Percentiles rank a stretch among this genome's conserved stretches.
Conservation (phyloP, 1,140 invertebrate species). For the Brachionus plicatilis region DNA sequence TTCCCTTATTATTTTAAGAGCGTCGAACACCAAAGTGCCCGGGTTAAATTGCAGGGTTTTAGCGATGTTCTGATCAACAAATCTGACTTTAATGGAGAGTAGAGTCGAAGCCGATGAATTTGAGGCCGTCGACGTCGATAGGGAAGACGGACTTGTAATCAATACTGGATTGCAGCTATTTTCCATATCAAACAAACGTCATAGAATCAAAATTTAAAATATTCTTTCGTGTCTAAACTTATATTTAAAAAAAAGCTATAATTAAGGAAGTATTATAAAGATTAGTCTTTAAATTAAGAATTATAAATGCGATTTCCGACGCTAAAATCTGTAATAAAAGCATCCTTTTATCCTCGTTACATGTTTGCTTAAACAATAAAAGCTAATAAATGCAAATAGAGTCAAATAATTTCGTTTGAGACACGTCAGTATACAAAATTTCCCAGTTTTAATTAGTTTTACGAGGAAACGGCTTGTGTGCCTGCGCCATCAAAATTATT, state of each 20-base stretch:
- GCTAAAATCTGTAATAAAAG: not conserved
- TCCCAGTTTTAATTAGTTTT: not conserved
- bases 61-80: constrained; percentile 82
- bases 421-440: not conserved
- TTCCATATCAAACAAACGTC: constrained; percentile 8
- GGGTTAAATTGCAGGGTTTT: constrained; percentile 98
- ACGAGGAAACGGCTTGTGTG: not conserved
- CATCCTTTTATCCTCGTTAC: not conserved
- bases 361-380: constrained; percentile 33
- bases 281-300: not conserved
- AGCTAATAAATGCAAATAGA: not conserved
- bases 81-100: constrained; percentile 84
- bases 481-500: not conserved
- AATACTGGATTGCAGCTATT: constrained; percentile 12
- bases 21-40: constrained; percentile 84
- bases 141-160: not conserved
- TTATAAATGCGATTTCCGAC: not conserved
- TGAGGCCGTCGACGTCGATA: constrained; percentile 2
- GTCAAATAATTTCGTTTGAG: not conserved
- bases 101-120: constrained; percentile 40
- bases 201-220: not conserved
- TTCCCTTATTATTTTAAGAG: constrained; percentile 86
- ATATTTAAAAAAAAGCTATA: not conserved
- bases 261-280: constrained; percentile 9
- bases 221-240: constrained; percentile 6